Conservation (phyloP, 2,797 vertebrate genomes). For the Meda fulgida region DNA sequence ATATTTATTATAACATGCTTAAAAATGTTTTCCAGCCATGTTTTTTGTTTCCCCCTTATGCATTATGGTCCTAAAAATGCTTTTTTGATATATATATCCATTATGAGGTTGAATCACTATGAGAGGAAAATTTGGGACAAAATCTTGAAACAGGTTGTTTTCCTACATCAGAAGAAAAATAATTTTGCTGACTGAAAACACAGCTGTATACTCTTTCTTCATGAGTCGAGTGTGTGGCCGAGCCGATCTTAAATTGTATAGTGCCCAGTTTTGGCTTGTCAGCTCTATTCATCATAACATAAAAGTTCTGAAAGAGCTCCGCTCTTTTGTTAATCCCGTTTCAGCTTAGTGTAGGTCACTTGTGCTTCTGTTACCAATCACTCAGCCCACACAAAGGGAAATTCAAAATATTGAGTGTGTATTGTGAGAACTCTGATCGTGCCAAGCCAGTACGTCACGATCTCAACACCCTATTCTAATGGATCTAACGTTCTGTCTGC, state of each 20-base stretch:
- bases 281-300: conserved; percentile 46
- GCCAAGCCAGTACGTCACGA: conserved; percentile 13
- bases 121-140: not conserved
- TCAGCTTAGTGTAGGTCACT: conserved; percentile 49
- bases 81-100: not conserved
- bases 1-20: no score
- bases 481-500: not conserved
- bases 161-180: not conserved
- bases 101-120: not conserved
- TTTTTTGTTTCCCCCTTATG: no score
- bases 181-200: conserved; percentile 33
- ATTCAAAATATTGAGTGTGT: conserved; percentile 43
- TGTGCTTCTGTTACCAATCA: conserved; percentile 51
- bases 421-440: conserved; percentile 31
- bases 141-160: conserved; percentile 39
- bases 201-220: conserved; percentile 45
- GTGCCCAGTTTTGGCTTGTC: conserved; percentile 49
- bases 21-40: no score
- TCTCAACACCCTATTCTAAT: not conserved
- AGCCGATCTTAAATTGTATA: conserved; percentile 39
- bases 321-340: conserved; percentile 46
- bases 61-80: no score
- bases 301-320: conserved; percentile 36
- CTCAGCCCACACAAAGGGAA: conserved; percentile 43
- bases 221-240: conserved; percentile 41